phyloP scores from a whole-genome alignment of 2,888 invertebrate species.

The Chloroclysta siterata region DNA sequence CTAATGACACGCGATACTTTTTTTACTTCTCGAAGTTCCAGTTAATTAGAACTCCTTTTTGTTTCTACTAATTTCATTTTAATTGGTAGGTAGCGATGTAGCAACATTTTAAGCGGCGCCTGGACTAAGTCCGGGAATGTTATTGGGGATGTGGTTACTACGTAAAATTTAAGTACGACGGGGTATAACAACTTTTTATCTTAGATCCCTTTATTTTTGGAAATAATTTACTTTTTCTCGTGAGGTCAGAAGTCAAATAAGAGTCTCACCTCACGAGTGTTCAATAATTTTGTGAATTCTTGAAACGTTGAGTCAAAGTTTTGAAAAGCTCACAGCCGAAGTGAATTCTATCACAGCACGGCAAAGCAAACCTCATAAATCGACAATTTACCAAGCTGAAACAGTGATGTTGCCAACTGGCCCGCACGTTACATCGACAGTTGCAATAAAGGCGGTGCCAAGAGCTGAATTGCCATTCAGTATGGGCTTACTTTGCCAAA shows the following conservation, averaged over 20 bases:
- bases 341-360: slow-evolving; percentile 29
- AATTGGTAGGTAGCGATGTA: slow-evolving; percentile 53
- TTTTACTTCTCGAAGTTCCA: slow-evolving; percentile 58
- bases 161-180: neutral
- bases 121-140: slow-evolving; percentile 32
- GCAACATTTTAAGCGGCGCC: slow-evolving; percentile 48
- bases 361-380: slow-evolving; percentile 63
- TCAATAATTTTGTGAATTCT: neutral
- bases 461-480: slow-evolving; percentile 51
- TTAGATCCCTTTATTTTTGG: neutral
- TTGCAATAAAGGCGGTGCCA: slow-evolving; percentile 57
- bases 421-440: slow-evolving; percentile 58
- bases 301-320: neutral
- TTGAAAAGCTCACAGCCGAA: neutral
- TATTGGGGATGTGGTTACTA: slow-evolving; percentile 1
- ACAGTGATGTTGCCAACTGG: slow-evolving; percentile 64
- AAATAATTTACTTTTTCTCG: neutral
- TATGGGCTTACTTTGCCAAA: slow-evolving; percentile 57
- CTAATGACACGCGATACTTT: slow-evolving; percentile 76
- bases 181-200: neutral
- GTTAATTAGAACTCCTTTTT: slow-evolving; percentile 69
- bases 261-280: neutral
- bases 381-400: slow-evolving; percentile 62
- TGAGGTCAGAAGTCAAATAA: no score
- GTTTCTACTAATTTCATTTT: slow-evolving; percentile 65